Conservation (phyloP, 2,797 vertebrate genomes). For the Mycteria americana region DNA sequence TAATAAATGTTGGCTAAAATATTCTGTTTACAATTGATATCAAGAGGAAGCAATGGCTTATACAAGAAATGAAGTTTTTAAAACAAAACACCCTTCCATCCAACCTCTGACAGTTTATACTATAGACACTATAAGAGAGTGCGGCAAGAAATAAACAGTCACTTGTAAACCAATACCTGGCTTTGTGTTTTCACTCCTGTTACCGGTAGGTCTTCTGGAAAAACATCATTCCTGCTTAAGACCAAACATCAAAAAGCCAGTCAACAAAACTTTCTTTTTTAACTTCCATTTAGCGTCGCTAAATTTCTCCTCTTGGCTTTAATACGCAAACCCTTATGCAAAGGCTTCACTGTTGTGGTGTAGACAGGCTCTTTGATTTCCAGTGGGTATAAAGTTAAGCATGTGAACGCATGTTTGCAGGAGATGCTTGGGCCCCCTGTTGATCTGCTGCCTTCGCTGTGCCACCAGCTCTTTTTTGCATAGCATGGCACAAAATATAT, state of each 20-base stretch:
- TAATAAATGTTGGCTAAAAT: slow-evolving; percentile 7
- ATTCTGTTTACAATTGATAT: slow-evolving; percentile 29
- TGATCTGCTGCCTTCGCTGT: background rate
- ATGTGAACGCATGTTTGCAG: background rate
- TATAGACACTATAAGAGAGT: background rate
- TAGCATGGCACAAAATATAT: background rate
- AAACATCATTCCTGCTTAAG: background rate
- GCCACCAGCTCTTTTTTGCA: background rate
- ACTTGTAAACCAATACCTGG: background rate
- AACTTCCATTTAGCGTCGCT: background rate
- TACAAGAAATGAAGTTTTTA: background rate
- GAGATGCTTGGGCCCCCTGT: background rate
- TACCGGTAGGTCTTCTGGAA: background rate
- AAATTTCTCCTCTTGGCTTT: background rate
- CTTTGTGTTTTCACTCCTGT: background rate
- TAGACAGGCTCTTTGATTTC: background rate
- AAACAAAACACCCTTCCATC: background rate
- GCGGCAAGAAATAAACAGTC: background rate
- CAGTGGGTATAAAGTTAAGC: background rate
- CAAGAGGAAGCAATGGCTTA: background rate
- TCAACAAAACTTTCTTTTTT: background rate
- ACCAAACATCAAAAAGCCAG: background rate
- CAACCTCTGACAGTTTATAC: background rate
- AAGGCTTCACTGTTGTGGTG: background rate
- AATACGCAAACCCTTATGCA: background rate